Evolutionary conservation across 2,797 vertebrate genomes (phyloP).

Genomic region (Gallinago nigripennis): DNA sequence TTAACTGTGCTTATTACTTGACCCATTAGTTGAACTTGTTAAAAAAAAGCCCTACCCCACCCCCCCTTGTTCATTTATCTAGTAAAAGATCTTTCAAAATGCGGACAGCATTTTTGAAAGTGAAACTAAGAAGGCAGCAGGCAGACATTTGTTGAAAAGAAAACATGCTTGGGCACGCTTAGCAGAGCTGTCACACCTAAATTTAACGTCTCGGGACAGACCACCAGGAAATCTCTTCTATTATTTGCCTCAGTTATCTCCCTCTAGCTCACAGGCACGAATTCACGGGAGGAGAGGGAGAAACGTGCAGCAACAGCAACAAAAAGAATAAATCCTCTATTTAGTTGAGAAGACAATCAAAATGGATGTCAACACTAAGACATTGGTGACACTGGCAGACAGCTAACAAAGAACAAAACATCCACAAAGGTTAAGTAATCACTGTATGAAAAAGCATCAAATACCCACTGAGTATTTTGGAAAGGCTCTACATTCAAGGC

Average conservation of each 20-base stretch:
- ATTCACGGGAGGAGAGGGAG: not conserved
- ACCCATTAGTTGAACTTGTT: not conserved
- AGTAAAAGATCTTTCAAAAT: not conserved
- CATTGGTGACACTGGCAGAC: not conserved
- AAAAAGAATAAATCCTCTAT: not conserved
- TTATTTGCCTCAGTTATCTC: not conserved
- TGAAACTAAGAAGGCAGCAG: conserved; percentile 4
- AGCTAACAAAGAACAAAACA: not conserved
- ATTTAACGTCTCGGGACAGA: not conserved
- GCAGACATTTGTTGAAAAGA: not conserved
- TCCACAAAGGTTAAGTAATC: accelerated
- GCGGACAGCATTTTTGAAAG: not conserved
- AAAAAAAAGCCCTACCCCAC: accelerated
- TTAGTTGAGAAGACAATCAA: not conserved
- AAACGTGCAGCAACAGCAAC: accelerated
- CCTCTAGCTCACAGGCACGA: not conserved
- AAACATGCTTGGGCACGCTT: not conserved
- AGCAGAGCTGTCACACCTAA: not conserved
- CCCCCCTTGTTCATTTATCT: not conserved
- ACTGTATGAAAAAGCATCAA: not conserved
- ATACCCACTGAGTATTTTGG: not conserved
- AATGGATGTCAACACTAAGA: not conserved
- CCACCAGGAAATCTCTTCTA: not conserved
- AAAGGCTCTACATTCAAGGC: not conserved
- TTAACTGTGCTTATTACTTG: not conserved